Base-by-base conservation (phyloP, 2,888 invertebrate species). In the Phyto melanocephala region DNA sequence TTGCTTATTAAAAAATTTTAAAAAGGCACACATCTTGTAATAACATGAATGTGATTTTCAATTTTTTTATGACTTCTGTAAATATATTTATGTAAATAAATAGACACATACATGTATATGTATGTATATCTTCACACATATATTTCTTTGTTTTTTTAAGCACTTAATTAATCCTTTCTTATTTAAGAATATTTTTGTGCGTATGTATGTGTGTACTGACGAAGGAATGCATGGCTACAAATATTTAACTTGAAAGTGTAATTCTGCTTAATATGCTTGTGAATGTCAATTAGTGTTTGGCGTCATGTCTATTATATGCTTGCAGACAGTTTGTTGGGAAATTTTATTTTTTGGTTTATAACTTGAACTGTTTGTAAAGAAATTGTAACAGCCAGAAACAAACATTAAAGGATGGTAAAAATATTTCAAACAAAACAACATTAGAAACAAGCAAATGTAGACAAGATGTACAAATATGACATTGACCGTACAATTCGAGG, bases 271-370 rank as follows among this genome's bases (percentile, higher is more conserved):
- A 45, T 67, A 67, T 72, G 20, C 71, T 70, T 60, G 56, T 28
- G 70, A 84, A 86, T 80, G 76, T 84, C 84, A 87, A 88, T 89
- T 89, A 89, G 86, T 85, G 80, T 78, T 86, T 88, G 88, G 88
- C 88, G 88, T 87, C 88, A 81, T 67, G 47, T 63, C 33, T 50
- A 45, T 75, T 78, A 40, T 5, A 28, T 77, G 0, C 17, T 40
- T 28, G 28, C 24, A 7, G 52, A 67, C 22, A 63, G 50, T 24
- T 67, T 52, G 17, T 35, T 40, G 0, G 11, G 1, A 54, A 24
- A 15, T 20, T 20, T 71, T 67, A 62, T 76, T 63, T 79, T 65
- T 33, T 40, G 6, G 42, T 71, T 65, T 54, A 65, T 33, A 71
- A 80, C 52, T 65, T 56, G 67, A 76, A 54, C 74, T 78, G 67